Conservation (phyloP, 2,888 invertebrate genomes). For the Lasioglossum figueresi region DNA sequence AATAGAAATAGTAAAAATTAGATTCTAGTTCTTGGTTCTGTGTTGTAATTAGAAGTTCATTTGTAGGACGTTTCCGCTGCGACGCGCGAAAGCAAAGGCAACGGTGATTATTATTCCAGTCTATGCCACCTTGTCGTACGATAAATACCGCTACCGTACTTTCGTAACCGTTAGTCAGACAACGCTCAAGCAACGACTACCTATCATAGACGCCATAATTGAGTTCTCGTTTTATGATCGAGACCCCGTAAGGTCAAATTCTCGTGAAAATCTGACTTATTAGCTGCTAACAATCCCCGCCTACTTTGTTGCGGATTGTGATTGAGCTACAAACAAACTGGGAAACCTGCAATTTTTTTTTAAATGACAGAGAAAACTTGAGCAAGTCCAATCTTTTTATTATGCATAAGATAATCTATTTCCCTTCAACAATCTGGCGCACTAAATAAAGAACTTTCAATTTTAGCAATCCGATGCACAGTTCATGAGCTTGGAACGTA, state of each 20-base stretch:
- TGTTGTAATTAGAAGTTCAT: not conserved
- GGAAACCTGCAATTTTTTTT: not conserved
- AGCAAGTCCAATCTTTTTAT: not conserved
- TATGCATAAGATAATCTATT: not conserved
- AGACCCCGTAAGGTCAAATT: not conserved
- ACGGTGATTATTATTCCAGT: conserved; percentile 46
- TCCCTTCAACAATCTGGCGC: not conserved
- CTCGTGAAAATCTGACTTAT: not conserved
- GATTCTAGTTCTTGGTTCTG: not conserved
- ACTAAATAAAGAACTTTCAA: not conserved
- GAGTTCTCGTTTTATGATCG: not conserved
- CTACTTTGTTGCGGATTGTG: not conserved
- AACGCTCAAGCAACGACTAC: conserved; percentile 28
- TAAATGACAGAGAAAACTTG: too few relatives aligned
- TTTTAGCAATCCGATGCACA: not conserved
- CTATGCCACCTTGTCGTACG: conserved; percentile 43
- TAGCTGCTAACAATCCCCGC: not conserved
- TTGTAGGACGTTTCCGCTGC: not conserved
- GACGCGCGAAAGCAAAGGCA: conserved; percentile 9
- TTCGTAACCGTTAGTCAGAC: conserved; percentile 51
- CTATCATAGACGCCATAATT: conserved; percentile 10
- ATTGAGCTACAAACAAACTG: not conserved
- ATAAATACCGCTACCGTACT: conserved; percentile 54
- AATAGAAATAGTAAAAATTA: not conserved
- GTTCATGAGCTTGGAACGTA: not conserved